Conservation (phyloP, 1,140 invertebrate genomes). For the Rhynchophorus ferrugineus region DNA sequence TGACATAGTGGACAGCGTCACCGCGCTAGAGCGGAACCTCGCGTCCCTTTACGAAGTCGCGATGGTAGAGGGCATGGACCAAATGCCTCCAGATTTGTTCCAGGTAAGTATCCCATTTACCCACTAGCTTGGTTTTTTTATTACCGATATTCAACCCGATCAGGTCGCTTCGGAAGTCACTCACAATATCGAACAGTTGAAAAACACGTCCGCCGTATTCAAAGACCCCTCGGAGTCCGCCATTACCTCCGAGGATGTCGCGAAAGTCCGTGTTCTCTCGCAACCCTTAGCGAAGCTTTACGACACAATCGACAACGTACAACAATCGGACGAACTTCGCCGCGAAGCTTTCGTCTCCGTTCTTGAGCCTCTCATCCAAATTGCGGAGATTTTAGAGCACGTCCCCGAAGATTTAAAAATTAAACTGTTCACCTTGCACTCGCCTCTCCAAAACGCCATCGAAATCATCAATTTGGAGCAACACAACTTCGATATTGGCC, state of each 20-base stretch:
- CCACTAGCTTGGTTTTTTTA: not conserved
- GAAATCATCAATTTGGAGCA: slow-evolving; percentile 35
- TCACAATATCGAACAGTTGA: slow-evolving; percentile 32
- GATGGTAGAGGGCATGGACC: slow-evolving; percentile 28
- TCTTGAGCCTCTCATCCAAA: slow-evolving; percentile 23
- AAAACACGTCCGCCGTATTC: slow-evolving; percentile 18
- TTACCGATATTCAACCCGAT: no score
- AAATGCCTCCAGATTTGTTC: slow-evolving; percentile 26
- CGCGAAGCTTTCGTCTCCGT: slow-evolving; percentile 25
- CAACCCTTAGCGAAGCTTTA: slow-evolving; percentile 27
- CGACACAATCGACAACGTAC: slow-evolving; percentile 23
- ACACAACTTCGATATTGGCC: slow-evolving; percentile 28
- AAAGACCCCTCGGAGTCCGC: slow-evolving; percentile 20
- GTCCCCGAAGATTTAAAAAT: slow-evolving; percentile 25
- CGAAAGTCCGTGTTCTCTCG: slow-evolving; percentile 26
- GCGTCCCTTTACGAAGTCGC: slow-evolving; percentile 28
- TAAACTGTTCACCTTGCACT: slow-evolving; percentile 20
- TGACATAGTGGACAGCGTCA: slow-evolving; percentile 26
- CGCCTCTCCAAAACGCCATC: slow-evolving; percentile 30
- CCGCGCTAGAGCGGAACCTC: slow-evolving; percentile 31
- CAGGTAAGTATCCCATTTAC: slow-evolving; percentile 13
- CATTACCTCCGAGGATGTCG: slow-evolving; percentile 26
- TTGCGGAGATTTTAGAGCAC: slow-evolving; percentile 24
- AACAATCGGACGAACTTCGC: slow-evolving; percentile 26
- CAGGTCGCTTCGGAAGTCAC: slow-evolving; percentile 31